Conservation (phyloP, 2,888 invertebrate species). For the Eupithecia dodoneata region DNA sequence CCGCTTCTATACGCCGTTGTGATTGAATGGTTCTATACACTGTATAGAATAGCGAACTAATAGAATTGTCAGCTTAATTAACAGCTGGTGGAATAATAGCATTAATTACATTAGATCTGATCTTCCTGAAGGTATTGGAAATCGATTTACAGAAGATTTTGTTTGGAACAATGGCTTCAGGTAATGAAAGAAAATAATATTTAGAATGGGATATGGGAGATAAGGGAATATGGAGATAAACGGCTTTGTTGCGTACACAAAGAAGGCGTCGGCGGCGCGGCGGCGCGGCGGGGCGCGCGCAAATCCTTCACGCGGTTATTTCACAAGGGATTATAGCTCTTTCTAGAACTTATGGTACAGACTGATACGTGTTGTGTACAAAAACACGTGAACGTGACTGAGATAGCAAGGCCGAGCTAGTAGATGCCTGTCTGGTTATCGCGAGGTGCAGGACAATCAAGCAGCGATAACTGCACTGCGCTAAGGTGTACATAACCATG, state of each 20-base stretch:
- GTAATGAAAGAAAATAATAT: constrained; percentile 3
- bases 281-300: neutral
- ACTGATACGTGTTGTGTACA: neutral
- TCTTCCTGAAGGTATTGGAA: constrained; percentile 26
- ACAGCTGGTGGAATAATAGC: constrained; percentile 27
- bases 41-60: constrained; percentile 6
- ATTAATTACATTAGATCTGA: constrained; percentile 33
- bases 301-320: neutral
- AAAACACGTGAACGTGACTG: neutral
- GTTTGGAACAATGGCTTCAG: constrained; percentile 2
- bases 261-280: neutral
- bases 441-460: too few relatives aligned
- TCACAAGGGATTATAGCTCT: neutral
- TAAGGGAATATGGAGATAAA: constrained; percentile 1
- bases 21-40: neutral
- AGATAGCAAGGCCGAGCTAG: neutral
- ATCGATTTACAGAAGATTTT: constrained; percentile 27
- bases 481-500: too few relatives aligned
- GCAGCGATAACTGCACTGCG: too few relatives aligned
- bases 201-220: neutral
- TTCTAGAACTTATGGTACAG: neutral
- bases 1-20: constrained; percentile 12
- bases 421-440: neutral
- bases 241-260: constrained; percentile 11
- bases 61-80: constrained; percentile 33